Percentiles rank a stretch among this genome's conserved stretches.
Conservation (phyloP, 2,113 vertebrate genomes). For the Promerops cafer region DNA sequence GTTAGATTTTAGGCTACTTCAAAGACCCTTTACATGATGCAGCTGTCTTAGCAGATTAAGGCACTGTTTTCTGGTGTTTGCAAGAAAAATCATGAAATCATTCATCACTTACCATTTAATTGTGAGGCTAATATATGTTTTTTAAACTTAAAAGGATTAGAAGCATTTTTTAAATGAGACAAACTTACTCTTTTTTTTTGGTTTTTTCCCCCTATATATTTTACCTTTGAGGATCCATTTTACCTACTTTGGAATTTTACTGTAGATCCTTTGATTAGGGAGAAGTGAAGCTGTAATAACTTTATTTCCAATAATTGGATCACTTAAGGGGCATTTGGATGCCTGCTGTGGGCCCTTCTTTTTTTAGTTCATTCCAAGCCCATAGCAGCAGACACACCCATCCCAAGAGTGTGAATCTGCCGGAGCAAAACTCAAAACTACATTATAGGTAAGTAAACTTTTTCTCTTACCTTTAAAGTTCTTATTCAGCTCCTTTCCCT, state of each 20-base stretch:
- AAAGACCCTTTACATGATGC: background rate
- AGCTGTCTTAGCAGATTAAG: background rate
- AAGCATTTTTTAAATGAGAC: background rate
- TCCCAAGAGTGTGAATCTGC: conserved; percentile 31
- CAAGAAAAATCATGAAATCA: background rate
- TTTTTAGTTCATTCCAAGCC: background rate
- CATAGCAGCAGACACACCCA: background rate
- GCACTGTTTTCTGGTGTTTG: background rate
- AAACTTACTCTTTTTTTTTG: background rate
- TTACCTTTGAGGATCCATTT: background rate
- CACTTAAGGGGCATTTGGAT: background rate
- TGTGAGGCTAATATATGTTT: background rate
- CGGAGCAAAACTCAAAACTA: conserved; percentile 19
- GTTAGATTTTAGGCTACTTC: background rate
- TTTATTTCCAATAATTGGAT: background rate
- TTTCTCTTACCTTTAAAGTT: background rate
- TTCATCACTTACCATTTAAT: background rate
- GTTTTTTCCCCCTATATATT: background rate
- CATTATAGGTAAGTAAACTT: conserved; percentile 26
- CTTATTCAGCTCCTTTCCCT: background rate
- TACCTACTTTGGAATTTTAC: background rate
- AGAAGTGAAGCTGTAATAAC: background rate
- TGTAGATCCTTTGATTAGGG: background rate
- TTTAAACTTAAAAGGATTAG: background rate
- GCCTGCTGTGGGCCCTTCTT: background rate